These are phyloP conservation scores for Bursaphelenchus mucronatus DNA, from an alignment of 1,140 invertebrate genomes.

Conservation along the genomic window DNA sequence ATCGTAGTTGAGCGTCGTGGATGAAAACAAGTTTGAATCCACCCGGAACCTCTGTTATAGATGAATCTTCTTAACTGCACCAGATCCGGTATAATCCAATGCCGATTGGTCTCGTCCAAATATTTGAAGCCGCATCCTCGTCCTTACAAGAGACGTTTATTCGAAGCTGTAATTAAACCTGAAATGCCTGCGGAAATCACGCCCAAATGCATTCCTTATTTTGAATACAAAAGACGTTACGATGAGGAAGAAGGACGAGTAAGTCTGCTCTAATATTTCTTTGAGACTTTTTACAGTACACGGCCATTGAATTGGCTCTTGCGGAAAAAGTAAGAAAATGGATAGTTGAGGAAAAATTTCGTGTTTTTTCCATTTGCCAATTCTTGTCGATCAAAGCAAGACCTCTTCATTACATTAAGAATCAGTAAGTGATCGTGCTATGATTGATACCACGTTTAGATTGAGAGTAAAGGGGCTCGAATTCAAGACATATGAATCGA, in stretches of 20 bases:
- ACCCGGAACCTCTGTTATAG: too few species aligned
- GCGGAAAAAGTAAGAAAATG: constrained; percentile 38
- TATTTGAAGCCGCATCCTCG: constrained; percentile 32
- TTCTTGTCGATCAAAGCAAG: constrained; percentile 40
- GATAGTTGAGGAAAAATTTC: constrained; percentile 38
- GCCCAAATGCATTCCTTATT: constrained; percentile 4
- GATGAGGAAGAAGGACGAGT: constrained; percentile 11
- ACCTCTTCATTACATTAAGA: constrained; percentile 35
- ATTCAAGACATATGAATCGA: constrained; percentile 36
- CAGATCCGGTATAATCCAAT: not conserved
- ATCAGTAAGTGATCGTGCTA: constrained; percentile 37
- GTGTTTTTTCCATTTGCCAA: constrained; percentile 45
- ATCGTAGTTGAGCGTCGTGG: too few species aligned
- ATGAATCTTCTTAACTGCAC: too few species aligned
- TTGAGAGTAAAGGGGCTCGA: constrained; percentile 42
- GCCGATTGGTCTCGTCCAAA: constrained; percentile 27
- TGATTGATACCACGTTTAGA: constrained; percentile 23
- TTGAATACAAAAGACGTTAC: not conserved
- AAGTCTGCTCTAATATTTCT: not conserved
- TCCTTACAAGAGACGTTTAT: constrained; percentile 39
- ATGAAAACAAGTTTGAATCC: too few species aligned
- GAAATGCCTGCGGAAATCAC: constrained; percentile 18
- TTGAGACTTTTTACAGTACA: constrained; percentile 35
- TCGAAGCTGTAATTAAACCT: constrained; percentile 41
- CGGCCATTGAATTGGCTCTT: constrained; percentile 44